Conservation (phyloP, 2,797 vertebrate species). For the Pelochelys cantorii region DNA sequence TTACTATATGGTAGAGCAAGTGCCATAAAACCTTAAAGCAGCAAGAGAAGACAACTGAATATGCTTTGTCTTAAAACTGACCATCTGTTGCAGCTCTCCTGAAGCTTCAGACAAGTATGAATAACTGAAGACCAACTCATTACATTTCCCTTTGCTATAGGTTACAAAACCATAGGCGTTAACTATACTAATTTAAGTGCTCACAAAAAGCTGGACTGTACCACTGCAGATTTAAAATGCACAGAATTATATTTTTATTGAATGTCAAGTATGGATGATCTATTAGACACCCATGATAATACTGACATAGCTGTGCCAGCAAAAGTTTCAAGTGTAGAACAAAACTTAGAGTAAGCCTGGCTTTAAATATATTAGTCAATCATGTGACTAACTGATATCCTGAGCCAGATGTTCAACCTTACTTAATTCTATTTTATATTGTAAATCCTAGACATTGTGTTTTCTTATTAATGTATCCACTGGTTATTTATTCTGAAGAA, state of each 20-base stretch:
- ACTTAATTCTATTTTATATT: not conserved
- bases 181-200: not conserved
- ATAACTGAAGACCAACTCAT: slow-evolving; percentile 65
- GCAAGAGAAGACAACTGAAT: not conserved
- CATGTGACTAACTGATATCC: not conserved
- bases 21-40: no score
- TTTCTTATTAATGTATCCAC: not conserved
- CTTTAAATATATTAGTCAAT: not conserved
- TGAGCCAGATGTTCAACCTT: not conserved
- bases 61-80: slow-evolving; percentile 45
- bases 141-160: slow-evolving; percentile 62
- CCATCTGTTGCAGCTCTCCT: slow-evolving; percentile 34
- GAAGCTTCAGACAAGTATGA: slow-evolving; percentile 66
- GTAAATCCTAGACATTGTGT: not conserved
- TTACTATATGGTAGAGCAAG: no score
- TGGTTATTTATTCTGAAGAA: not conserved
- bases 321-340: not conserved
- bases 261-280: not conserved
- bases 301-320: not conserved
- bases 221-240: slow-evolving; percentile 19
- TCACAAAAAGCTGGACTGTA: not conserved
- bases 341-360: not conserved
- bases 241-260: slow-evolving; percentile 38
- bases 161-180: slow-evolving; percentile 70
- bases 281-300: not conserved